Conservation (phyloP, 2,797 vertebrate species). For the Xiphorhynchus erythropygius region DNA sequence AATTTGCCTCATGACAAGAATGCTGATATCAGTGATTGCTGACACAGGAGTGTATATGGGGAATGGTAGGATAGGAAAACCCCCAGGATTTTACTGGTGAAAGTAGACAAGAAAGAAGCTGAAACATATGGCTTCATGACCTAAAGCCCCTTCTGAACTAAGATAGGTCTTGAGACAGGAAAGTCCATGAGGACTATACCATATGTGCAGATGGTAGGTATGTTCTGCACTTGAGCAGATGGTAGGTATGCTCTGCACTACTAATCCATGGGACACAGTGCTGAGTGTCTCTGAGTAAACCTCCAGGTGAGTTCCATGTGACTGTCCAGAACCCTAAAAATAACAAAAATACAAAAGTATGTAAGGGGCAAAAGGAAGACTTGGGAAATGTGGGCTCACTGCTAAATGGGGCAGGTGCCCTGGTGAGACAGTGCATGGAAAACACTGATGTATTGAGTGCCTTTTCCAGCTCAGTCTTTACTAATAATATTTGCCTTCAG, state of each 20-base stretch:
- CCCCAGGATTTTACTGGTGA: not conserved
- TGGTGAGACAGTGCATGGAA: not conserved
- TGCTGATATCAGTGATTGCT: not conserved
- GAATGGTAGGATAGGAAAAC: not conserved
- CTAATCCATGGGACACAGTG: not conserved
- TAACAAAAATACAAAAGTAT: not conserved
- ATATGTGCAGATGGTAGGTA: not conserved
- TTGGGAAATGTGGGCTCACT: not conserved
- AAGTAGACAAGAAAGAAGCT: not conserved
- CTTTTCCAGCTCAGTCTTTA: not conserved
- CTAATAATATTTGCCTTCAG: not conserved
- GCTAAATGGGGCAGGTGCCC: not conserved
- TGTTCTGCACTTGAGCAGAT: not conserved
- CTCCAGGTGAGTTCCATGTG: not conserved
- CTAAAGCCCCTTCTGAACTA: not conserved
- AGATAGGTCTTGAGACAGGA: not conserved
- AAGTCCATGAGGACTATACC: not conserved
- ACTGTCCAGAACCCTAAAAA: not conserved
- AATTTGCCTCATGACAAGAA: not conserved
- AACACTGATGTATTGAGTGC: not conserved
- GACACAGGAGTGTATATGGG: not conserved
- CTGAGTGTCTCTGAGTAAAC: not conserved
- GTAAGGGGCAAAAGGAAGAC: not conserved
- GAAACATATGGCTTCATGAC: not conserved
- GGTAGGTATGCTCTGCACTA: not conserved